phyloP scores from a whole-genome alignment of 2,113 vertebrate species.

The Thamnophis sirtalis region DNA sequence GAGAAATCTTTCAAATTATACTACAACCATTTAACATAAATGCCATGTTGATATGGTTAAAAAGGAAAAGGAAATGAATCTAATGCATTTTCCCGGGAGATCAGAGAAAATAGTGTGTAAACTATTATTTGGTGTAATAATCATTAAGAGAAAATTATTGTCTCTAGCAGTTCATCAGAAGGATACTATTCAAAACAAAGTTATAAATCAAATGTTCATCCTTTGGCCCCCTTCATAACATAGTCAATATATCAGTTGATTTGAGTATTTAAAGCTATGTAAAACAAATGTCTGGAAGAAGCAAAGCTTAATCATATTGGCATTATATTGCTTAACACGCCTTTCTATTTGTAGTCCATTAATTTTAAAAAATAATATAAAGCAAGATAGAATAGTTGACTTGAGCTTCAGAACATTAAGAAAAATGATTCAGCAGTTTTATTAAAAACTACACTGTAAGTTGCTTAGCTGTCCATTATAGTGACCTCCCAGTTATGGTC shows the following conservation, averaged over 20 bases:
- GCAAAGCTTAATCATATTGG: constrained; percentile 49
- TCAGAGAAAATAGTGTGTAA: constrained; percentile 29
- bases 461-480: not conserved
- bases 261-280: constrained; percentile 46
- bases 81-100: constrained; percentile 35
- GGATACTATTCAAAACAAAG: constrained; percentile 50
- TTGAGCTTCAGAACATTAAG: constrained; percentile 29
- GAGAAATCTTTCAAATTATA: constrained; percentile 36
- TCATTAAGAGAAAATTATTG: constrained; percentile 51
- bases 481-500: not conserved
- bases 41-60: constrained; percentile 37
- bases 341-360: constrained; percentile 44
- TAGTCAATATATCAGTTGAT: constrained; percentile 57
- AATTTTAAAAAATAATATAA: constrained; percentile 32
- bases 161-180: constrained; percentile 53
- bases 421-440: constrained; percentile 32
- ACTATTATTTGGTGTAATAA: constrained; percentile 36
- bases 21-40: constrained; percentile 36
- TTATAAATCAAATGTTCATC: constrained; percentile 54
- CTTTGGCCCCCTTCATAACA: constrained; percentile 46
- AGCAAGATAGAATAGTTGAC: constrained; percentile 9
- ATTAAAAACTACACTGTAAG: not conserved
- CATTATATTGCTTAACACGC: constrained; percentile 42
- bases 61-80: constrained; percentile 23
- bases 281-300: constrained; percentile 52